Evolutionary conservation across 1,140 invertebrate genomes (phyloP).

Genomic region (Agrilus planipennis): DNA sequence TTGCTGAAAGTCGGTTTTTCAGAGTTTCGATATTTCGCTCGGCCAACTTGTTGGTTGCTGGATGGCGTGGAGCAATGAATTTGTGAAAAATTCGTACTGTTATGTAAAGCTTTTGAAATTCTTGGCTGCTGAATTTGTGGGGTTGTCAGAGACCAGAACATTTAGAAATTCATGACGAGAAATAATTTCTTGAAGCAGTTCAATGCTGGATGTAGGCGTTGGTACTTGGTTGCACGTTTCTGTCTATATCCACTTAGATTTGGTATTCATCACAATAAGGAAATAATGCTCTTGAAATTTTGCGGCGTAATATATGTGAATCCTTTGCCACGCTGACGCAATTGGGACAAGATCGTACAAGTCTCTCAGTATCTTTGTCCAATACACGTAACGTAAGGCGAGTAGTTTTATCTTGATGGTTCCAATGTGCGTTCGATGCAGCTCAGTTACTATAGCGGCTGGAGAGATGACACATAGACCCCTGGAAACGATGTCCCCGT

Average conservation of each 20-base stretch:
- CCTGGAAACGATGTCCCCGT: too few relatives aligned
- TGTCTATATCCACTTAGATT: constrained; percentile 34
- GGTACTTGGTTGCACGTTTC: constrained; percentile 9
- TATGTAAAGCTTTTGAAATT: constrained; percentile 16
- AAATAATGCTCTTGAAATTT: constrained; percentile 12
- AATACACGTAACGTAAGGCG: constrained; percentile 19
- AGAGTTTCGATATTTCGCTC: too few relatives aligned
- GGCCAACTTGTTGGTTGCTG: too few relatives aligned
- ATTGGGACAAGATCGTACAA: constrained; percentile 19
- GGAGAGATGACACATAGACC: too few relatives aligned
- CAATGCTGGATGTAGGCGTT: constrained; percentile 11
- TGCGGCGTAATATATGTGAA: constrained; percentile 19
- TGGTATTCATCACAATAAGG: constrained; percentile 30
- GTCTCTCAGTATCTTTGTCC: constrained; percentile 19
- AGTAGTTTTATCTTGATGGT: constrained; percentile 24
- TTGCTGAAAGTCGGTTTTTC: too few relatives aligned
- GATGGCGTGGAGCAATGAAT: too few relatives aligned
- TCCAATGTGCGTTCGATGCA: constrained; percentile 13
- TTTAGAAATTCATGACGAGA: constrained; percentile 25
- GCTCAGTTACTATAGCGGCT: neutral
- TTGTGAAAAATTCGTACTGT: too few relatives aligned
- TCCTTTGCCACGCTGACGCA: constrained; percentile 19
- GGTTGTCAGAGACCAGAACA: constrained; percentile 24
- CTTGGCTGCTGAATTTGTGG: constrained; percentile 18
- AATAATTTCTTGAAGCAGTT: constrained; percentile 20